Percentiles rank a stretch among this genome's conserved stretches.
phyloP scores from a whole-genome alignment of 2,888 invertebrate species.

The Dusona sp. region DNA sequence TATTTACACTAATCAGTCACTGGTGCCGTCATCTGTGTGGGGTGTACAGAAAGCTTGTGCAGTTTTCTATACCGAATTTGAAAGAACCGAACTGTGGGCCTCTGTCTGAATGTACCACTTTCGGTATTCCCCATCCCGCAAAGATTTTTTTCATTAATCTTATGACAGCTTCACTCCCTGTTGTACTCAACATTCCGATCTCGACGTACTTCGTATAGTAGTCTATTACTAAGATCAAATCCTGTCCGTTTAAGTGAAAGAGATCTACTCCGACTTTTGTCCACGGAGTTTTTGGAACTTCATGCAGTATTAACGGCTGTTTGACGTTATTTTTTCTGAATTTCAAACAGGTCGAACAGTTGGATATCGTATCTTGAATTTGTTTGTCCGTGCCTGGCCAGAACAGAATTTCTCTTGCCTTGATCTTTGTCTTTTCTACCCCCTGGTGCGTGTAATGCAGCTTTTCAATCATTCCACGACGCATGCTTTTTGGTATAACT shows the following conservation, averaged over 20 bases:
- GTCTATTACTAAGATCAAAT: conserved; percentile 35
- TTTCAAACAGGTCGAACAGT: conserved; percentile 56
- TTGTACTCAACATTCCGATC: conserved; percentile 17
- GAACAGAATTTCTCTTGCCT: conserved; percentile 60
- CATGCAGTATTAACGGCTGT: conserved; percentile 56
- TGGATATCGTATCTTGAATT: conserved; percentile 58
- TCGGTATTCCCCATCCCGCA: conserved; percentile 43
- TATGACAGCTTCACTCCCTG: conserved; percentile 34
- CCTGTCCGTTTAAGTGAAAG: conserved; percentile 46
- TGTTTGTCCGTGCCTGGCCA: conserved; percentile 65
- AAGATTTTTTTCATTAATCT: conserved; percentile 37
- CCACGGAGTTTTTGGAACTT: conserved; percentile 60
- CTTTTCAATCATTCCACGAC: conserved; percentile 53
- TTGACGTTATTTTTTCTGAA: conserved; percentile 43
- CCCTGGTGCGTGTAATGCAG: conserved; percentile 64
- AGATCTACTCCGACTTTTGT: conserved; percentile 57
- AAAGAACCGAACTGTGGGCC: conserved; percentile 31
- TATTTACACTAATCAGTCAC: too few species aligned
- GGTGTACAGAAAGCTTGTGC: too few species aligned
- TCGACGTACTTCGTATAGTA: conserved; percentile 57
- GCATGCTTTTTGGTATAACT: conserved; percentile 58
- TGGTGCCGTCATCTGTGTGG: too few species aligned
- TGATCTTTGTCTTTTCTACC: conserved; percentile 57
- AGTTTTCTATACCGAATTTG: too few species aligned
- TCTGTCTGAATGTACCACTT: conserved; percentile 31